Conservation (phyloP, 2,113 vertebrate species). For the Ceratotherium simum region DNA sequence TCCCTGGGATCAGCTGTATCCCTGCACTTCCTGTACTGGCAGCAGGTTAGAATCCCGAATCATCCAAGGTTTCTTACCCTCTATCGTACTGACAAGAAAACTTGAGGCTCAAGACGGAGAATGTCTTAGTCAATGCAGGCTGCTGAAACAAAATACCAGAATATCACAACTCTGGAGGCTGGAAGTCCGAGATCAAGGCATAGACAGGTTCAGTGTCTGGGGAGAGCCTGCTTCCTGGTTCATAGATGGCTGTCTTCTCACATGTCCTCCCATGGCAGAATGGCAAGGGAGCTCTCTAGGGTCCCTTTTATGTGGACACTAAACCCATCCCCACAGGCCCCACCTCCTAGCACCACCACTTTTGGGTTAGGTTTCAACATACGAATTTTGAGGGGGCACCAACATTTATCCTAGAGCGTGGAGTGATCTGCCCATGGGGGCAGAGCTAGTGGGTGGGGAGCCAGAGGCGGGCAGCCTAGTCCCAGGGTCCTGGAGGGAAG, state of each 20-base stretch:
- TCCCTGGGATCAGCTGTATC: no score
- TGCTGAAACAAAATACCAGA: background rate
- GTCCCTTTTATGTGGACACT: background rate
- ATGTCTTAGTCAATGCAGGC: background rate
- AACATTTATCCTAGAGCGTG: background rate
- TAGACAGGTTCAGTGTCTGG: background rate
- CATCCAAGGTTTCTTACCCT: background rate
- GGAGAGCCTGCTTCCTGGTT: background rate
- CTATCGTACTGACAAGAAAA: background rate
- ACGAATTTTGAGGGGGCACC: background rate
- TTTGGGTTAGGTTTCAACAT: background rate
- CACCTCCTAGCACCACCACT: background rate
- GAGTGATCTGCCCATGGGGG: fast-evolving
- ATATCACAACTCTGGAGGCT: no score
- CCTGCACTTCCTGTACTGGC: background rate
- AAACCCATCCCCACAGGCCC: background rate
- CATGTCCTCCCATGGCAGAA: background rate
- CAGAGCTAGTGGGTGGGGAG: background rate
- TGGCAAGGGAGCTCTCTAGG: background rate
- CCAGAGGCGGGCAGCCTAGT: background rate
- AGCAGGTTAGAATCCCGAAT: background rate
- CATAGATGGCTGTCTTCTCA: fast-evolving
- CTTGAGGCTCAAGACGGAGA: background rate
- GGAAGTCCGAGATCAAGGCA: background rate
- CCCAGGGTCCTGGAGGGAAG: no score